Evolutionary conservation across 2,797 vertebrate species (phyloP), one percentile per base, ranked within the genome.

Genomic region (Rhinichthys osculus): DNA sequence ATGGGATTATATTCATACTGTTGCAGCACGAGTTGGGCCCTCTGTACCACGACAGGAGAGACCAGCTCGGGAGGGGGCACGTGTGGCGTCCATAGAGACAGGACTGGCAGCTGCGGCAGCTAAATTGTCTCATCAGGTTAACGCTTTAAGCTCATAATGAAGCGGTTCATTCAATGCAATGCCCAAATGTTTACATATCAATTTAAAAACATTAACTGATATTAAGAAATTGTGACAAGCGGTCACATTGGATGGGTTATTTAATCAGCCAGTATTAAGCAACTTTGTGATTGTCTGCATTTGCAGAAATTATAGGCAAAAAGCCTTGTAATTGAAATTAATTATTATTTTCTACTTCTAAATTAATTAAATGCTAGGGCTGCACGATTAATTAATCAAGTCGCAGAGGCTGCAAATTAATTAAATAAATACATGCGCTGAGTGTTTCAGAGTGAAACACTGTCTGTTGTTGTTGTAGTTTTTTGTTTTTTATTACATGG

Each of bases 41-140:
- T 98, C 98, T 0, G 96, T 99, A 90, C 98, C 97, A 14, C 95
- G 98, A 52, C 97, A 98, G 85, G 98, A 99, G 92, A 94, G 98
- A 82, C 98, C 98, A 0, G 96, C 98, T 23, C 96, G 98, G 59
- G 98, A 99, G 67, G 98, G 98, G 52, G 98, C 98, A 0, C 94
- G 98, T 82, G 98, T 99, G 70, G 98, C 98, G 19, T 99, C 98
- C 89, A 97, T 99, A 72, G 98, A 99, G 90, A 99, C 98, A 0
- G 98, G 98, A 54, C 94, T 99, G 35, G 98, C 98, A 0, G 98
- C 98, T 0, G 98, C 98, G 0, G 98, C 98, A 0, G 98, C 98
- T 6, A 99, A 99, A 90, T 92, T 99, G 52, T 99, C 98, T 35
- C 98, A 99, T 91, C 98, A 99, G 97, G 98, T 99, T 88, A 91